Percentiles rank a stretch among this genome's conserved stretches.
These are phyloP conservation scores for Abrostola triplasia DNA, from an alignment of 2,888 invertebrate genomes.

Conservation along the genomic window DNA sequence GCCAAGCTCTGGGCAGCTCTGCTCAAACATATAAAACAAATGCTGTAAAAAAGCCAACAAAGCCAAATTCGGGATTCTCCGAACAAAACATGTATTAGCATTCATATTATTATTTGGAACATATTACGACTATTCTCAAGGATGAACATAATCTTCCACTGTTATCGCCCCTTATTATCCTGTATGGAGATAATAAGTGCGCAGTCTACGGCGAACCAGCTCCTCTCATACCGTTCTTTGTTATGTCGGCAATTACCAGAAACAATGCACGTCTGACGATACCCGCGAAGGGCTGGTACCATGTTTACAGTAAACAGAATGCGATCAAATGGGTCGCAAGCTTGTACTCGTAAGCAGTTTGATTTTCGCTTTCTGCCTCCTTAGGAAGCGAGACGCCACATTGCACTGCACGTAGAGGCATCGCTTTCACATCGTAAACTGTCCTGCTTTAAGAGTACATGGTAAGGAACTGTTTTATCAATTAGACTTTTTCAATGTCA, in stretches of 20 bases:
- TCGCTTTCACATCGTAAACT: no score
- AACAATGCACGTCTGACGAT: not conserved
- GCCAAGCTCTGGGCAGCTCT: no score
- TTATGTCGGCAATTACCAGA: not conserved
- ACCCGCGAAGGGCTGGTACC: not conserved
- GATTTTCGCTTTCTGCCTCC: not conserved
- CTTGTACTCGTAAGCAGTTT: not conserved
- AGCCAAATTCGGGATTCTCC: no score
- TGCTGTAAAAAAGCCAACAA: no score
- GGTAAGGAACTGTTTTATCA: no score
- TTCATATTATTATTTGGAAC: not conserved
- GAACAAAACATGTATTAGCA: no score
- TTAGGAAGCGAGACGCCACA: no score
- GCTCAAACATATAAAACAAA: no score
- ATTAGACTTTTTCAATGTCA: no score
- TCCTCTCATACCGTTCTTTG: not conserved
- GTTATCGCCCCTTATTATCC: not conserved
- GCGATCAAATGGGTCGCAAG: not conserved
- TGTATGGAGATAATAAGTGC: not conserved
- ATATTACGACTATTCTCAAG: not conserved
- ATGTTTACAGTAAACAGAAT: not conserved
- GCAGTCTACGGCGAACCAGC: not conserved
- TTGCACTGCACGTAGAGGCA: no score
- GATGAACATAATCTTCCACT: not conserved
- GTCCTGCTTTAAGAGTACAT: no score